Percentiles rank a stretch among this genome's conserved stretches.
These are phyloP conservation scores for Pantala flavescens DNA, from an alignment of 1,140 invertebrate genomes.

Conservation along the genomic window DNA sequence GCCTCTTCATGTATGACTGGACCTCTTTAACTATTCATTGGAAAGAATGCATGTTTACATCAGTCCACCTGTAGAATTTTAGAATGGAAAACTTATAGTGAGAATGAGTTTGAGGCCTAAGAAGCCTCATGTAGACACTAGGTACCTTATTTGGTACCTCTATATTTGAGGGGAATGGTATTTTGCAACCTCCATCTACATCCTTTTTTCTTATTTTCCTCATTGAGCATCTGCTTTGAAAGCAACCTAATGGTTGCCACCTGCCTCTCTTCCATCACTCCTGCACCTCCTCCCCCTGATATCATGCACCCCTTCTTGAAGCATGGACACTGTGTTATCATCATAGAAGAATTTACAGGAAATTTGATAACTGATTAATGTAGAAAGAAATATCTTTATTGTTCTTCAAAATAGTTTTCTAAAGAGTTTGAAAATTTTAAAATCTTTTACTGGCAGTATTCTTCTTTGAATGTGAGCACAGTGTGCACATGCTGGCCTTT, in stretches of 20 bases:
- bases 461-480: neutral
- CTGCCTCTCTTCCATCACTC: constrained; percentile 3
- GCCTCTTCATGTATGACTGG: neutral
- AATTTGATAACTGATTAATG: too few relatives aligned
- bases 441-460: neutral
- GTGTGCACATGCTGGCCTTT: neutral
- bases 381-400: too few relatives aligned
- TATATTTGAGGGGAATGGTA: constrained; percentile 4
- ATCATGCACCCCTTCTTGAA: neutral
- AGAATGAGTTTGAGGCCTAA: neutral
- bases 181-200: neutral
- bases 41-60: neutral
- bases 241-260: neutral
- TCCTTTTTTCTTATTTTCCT: neutral
- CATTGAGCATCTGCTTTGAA: neutral
- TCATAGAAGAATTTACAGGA: neutral
- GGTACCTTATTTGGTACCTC: neutral
- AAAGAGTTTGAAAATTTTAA: neutral
- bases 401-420: neutral
- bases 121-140: neutral
- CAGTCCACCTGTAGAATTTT: neutral
- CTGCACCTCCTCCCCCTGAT: neutral
- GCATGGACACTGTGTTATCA: neutral
- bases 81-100: neutral
- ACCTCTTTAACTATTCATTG: neutral